A percentile compares a stretch with the other conserved stretches of the same genome.
Conservation (phyloP, 2,797 vertebrate species). For the Ceryle rudis region DNA sequence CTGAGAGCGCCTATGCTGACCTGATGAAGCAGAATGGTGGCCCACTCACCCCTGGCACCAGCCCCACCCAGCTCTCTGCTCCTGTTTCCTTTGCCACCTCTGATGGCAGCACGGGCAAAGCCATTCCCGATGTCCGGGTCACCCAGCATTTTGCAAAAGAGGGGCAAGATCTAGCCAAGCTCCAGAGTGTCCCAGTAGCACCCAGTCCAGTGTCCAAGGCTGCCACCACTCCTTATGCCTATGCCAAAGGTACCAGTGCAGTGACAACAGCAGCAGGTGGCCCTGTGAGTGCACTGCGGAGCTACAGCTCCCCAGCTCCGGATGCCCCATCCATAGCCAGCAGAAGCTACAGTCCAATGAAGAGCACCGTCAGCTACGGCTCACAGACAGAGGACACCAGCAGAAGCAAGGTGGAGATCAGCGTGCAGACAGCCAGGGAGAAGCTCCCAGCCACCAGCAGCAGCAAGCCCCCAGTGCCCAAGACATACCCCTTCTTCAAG, state of each 20-base stretch:
- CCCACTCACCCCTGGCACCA: conserved; percentile 94
- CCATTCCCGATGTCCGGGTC: conserved; percentile 88
- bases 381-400: conserved; percentile 76
- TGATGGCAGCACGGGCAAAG: conserved; percentile 80
- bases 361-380: conserved; percentile 72
- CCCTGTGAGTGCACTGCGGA: conserved; percentile 58
- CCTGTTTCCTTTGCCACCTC: conserved; percentile 89
- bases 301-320: conserved; percentile 72
- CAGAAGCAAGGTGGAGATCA: conserved; percentile 54
- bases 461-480: conserved; percentile 76
- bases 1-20: conserved; percentile 89
- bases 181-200: conserved; percentile 84
- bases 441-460: conserved; percentile 39
- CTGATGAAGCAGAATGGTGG: conserved; percentile 93
- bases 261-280: conserved; percentile 78
- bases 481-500: conserved; percentile 89
- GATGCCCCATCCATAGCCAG: conserved; percentile 76
- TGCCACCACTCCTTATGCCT: conserved; percentile 55
- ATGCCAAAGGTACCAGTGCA: conserved; percentile 59
- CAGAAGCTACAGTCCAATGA: conserved; percentile 84
- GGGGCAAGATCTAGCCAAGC: conserved; percentile 86
- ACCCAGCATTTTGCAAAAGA: conserved; percentile 96
- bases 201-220: conserved; percentile 78
- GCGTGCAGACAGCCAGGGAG: conserved; percentile 72
- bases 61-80: conserved; percentile 92